Evolutionary conservation across 2,113 vertebrate genomes (phyloP).

Genomic region (Chaetorhynchus papuensis): DNA sequence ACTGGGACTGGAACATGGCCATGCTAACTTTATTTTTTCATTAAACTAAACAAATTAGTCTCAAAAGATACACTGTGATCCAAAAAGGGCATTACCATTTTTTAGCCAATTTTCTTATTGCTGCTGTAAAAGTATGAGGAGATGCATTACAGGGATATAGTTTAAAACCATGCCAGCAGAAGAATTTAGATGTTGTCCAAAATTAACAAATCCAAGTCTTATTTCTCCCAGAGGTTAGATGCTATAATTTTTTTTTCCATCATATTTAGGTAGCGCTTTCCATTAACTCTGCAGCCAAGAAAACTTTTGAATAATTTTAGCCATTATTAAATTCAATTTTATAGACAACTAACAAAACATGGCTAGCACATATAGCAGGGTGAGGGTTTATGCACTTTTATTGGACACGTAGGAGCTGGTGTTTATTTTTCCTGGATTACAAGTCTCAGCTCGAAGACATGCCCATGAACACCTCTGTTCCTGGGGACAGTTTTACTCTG

Average conservation of each 20-base stretch:
- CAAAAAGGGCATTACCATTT: neutral
- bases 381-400: conserved; percentile 1
- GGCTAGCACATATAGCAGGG: neutral
- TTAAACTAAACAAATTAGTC: neutral
- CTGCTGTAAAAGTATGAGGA: neutral
- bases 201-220: conserved; percentile 38
- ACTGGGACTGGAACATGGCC: neutral
- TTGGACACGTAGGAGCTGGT: neutral
- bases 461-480: neutral
- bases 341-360: neutral
- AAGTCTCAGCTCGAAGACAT: neutral
- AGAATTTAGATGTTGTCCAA: neutral
- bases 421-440: conserved; percentile 17
- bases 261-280: neutral
- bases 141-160: neutral
- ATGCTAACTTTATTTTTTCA: neutral
- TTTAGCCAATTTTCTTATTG: conserved; percentile 16
- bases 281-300: neutral
- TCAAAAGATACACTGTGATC: neutral
- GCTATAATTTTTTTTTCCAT: neutral
- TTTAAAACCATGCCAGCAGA: conserved; percentile 2
- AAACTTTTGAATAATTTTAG: neutral
- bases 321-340: neutral
- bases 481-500: neutral
- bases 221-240: conserved; percentile 13